Base-by-base conservation (phyloP, 2,797 vertebrate species). In the Megalops cyprinoides region DNA sequence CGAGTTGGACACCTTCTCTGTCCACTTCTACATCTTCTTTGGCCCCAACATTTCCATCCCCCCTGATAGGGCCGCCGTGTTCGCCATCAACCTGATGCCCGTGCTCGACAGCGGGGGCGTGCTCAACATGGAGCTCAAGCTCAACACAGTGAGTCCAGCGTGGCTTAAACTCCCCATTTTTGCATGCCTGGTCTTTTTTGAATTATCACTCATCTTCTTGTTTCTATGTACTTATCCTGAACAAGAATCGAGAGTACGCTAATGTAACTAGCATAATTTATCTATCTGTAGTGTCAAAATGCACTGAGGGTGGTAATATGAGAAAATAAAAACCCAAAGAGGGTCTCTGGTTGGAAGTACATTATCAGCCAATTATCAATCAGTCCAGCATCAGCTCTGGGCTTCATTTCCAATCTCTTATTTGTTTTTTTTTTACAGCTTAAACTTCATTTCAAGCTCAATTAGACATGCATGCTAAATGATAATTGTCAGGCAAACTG, bases 1-100 rank as follows among this genome's bases (percentile, higher is more conserved):
- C 0, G 98, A 99, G 89, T 92, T 99, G 90, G 98, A 99, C 90
- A 98, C 98, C 84, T 99, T 99, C 92, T 99, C 98, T 0, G 97
- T 99, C 80, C 98, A 99, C 91, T 99, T 99, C 94, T 99, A 99
- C 84, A 97, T 99, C 87, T 99, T 99, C 93, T 99, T 99, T 0
- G 97, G 98, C 28, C 98, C 97, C 78, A 99, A 98, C 0, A 97
- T 99, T 82, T 96, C 96, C 0, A 92, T 99, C 49, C 97, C 97
- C 0, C 97, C 98, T 0, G 96, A 97, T 87, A 93, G 95, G 67
- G 96, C 97, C 0, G 97, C 98, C 0, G 94, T 99, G 89, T 99
- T 99, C 0, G 96, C 96, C 87, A 95, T 99, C 91, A 96, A 96
- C 87, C 94, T 99, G 51, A 95, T 99, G 90, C 98, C 98, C 0